Conservation (phyloP, 2,797 vertebrate species). For the Dromococcyx pavoninus region DNA sequence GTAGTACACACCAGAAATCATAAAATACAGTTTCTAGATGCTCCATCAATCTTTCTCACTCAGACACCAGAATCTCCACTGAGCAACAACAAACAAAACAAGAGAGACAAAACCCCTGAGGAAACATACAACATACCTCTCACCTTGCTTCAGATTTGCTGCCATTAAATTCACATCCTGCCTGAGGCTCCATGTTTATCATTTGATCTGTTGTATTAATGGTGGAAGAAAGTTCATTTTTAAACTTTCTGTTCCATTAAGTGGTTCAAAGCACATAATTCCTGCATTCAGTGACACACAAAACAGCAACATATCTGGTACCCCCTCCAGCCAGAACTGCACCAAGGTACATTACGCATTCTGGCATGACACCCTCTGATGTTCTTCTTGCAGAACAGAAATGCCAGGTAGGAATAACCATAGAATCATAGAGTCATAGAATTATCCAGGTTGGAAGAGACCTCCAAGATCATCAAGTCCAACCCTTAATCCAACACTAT, state of each 20-base stretch:
- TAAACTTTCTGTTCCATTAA: not conserved
- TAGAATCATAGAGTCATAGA: too few relatives aligned
- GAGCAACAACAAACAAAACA: not conserved
- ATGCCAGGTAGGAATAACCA: not conserved
- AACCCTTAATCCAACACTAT: too few relatives aligned
- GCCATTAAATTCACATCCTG: not conserved
- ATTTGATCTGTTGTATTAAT: not conserved
- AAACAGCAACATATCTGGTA: not conserved
- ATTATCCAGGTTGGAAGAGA: too few relatives aligned
- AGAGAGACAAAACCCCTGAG: not conserved
- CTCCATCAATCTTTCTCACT: not conserved
- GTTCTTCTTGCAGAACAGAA: not conserved
- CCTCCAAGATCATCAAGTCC: too few relatives aligned
- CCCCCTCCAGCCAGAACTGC: not conserved
- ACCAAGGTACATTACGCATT: fast-evolving
- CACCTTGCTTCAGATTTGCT: not conserved
- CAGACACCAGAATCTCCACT: not conserved
- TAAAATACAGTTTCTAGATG: constrained; percentile 6
- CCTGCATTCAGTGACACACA: not conserved
- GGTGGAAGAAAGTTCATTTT: not conserved
- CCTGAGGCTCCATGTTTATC: not conserved
- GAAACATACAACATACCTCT: not conserved
- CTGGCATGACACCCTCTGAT: not conserved
- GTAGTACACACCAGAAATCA: not conserved
- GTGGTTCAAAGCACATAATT: not conserved